A percentile compares a stretch with the other conserved stretches of the same genome.
Conservation (phyloP, 2,113 vertebrate genomes). For the Pollachius pollachius region DNA sequence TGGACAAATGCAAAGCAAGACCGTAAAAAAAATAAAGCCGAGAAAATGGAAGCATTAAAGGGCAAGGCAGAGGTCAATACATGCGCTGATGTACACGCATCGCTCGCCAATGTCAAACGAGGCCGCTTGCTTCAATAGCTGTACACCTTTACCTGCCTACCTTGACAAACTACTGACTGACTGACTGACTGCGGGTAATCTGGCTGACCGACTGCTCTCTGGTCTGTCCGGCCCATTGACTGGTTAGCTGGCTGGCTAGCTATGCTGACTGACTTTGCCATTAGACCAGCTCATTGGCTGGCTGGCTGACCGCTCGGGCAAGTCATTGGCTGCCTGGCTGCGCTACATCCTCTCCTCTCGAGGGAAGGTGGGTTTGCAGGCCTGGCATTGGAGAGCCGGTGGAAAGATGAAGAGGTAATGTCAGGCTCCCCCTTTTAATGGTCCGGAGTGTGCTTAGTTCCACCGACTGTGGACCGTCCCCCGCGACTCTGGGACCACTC, state of each 20-base stretch:
- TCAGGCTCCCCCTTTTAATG: conserved; percentile 79
- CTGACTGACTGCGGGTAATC: not conserved
- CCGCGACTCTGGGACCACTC: conserved; percentile 69
- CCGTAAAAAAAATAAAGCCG: not conserved
- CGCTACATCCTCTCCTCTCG: conserved; percentile 39
- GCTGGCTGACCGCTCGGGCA: conserved; percentile 32
- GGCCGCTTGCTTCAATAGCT: not conserved
- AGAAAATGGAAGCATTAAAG: conserved; percentile 9
- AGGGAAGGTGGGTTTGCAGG: conserved; percentile 54
- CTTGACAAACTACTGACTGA: not conserved
- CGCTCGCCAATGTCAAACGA: not conserved
- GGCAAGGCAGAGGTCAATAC: conserved; percentile 44
- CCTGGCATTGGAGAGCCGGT: conserved; percentile 37
- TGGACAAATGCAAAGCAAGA: conserved; percentile 8
- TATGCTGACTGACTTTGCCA: no score
- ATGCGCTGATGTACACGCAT: conserved; percentile 1
- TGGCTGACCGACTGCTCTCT: not conserved
- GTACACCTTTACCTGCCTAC: not conserved
- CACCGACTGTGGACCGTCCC: conserved; percentile 71
- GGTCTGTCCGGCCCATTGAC: not conserved
- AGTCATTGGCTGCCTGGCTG: conserved; percentile 20
- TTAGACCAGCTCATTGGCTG: conserved; percentile 9
- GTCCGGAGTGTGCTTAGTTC: conserved; percentile 76
- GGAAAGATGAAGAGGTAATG: conserved; percentile 74
- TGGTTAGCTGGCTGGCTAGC: not conserved